Base-by-base conservation (phyloP, 2,797 vertebrate genomes). In the Telmatherina bonti region DNA sequence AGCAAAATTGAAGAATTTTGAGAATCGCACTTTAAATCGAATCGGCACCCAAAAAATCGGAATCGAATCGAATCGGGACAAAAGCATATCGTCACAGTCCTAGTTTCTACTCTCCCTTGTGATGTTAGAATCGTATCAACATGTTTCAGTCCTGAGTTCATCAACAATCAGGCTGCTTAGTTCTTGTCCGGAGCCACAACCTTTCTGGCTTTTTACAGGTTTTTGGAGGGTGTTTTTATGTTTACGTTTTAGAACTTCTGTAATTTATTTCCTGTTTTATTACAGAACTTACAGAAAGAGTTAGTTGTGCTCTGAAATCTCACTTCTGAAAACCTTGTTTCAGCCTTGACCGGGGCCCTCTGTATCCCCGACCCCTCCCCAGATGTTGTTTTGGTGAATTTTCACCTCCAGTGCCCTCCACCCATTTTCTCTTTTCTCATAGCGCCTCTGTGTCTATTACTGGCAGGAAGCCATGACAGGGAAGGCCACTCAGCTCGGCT, bases 401-500 rank as follows among this genome's bases (percentile, higher is more conserved):
- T 80, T n/a, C 82, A 81, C 85, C 81, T 83, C 62, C 43, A 53
- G 30, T 20, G 70, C 70, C 72, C 78, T 90, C 89, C 87, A 55
- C 86, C 85, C 83, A 65, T 77, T 64, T 72, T 76, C 67, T 67
- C 62, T 57, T 76, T 65, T 74, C 74, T 91, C 76, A 86, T 68
- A 83, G 85, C 51, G 27, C 74, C 85, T 78, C 78, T 90, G 85
- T 90, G 86, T 91, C 79, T 87, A 62, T 87, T 79, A 77, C 74
- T 89, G 89, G 82, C 82, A 89, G 76, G 80, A 86, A 82, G 83
- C 74, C 18, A 65, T 84, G 72, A 90, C 88, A 88, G 83, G 80
- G 84, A 84, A 82, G 65, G 84, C 82, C 76, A 82, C 85, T 91
- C 86, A 83, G 83, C 84, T 82, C 74, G 88, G 89, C 90, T 88